Percentiles rank a stretch among this genome's conserved stretches.
These are phyloP conservation scores for Nephrotoma flavescens DNA, from an alignment of 2,888 invertebrate species.

Conservation along the genomic window DNA sequence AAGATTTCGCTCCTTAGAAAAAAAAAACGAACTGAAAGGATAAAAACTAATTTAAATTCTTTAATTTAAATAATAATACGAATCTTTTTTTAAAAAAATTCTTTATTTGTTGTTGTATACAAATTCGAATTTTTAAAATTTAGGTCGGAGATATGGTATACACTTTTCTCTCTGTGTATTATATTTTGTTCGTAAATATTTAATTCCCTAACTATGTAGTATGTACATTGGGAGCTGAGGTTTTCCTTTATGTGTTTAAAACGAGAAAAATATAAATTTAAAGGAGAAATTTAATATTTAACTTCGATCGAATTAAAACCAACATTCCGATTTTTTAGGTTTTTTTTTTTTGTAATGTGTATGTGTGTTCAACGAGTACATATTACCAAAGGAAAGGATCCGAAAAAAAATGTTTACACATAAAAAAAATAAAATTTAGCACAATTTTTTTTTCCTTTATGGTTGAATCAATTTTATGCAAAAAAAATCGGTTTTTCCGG, in stretches of 20 bases:
- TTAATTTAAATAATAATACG: neutral
- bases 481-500: neutral
- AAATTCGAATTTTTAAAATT: neutral
- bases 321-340: neutral
- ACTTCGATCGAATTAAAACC: neutral
- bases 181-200: neutral
- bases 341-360: neutral
- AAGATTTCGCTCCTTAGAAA: neutral
- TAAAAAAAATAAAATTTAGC: neutral
- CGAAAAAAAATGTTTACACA: neutral
- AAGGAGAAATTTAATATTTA: neutral
- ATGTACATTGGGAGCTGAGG: neutral
- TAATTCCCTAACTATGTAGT: neutral
- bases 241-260: neutral
- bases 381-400: neutral
- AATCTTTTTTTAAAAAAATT: neutral
- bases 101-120: neutral
- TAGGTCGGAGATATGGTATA: neutral
- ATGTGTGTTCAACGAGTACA: neutral
- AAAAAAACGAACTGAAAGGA: neutral
- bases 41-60: neutral
- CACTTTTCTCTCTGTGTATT: neutral
- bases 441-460: neutral
- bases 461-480: neutral
- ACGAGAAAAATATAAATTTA: neutral